Conservation (phyloP, 2,888 invertebrate species). For the Vandiemenella viatica region DNA sequence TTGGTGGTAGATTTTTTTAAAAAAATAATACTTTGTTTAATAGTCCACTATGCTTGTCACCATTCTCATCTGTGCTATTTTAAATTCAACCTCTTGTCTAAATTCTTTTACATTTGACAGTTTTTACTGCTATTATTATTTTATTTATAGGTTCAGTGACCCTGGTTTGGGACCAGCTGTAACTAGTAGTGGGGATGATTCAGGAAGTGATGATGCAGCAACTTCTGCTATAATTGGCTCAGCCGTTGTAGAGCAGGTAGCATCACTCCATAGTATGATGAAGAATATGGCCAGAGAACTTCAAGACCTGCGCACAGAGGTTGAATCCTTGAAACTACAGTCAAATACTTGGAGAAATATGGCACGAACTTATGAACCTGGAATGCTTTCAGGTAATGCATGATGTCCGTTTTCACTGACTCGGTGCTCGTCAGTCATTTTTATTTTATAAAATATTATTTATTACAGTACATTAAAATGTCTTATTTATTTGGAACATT, state of each 20-base stretch:
- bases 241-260: slow-evolving; percentile 54
- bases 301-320: slow-evolving; percentile 52
- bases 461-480: too few relatives aligned
- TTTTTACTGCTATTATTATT: too few relatives aligned
- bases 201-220: slow-evolving; percentile 33
- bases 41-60: too few relatives aligned
- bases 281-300: slow-evolving; percentile 60
- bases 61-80: too few relatives aligned
- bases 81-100: too few relatives aligned
- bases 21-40: too few relatives aligned
- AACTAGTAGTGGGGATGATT: slow-evolving; percentile 23
- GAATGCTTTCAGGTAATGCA: slow-evolving; percentile 37
- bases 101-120: too few relatives aligned
- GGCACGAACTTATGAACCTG: slow-evolving; percentile 44
- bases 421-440: too few relatives aligned
- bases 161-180: slow-evolving; percentile 37
- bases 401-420: too few relatives aligned
- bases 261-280: slow-evolving; percentile 52
- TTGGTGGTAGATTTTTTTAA: too few relatives aligned
- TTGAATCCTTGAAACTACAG: slow-evolving; percentile 43
- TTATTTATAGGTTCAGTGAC: slow-evolving; percentile 40
- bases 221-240: slow-evolving; percentile 38
- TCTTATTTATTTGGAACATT: too few relatives aligned
- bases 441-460: too few relatives aligned
- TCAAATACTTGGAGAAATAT: slow-evolving; percentile 36